These are phyloP conservation scores for Iguana delicatissima DNA, from an alignment of 2,797 vertebrate species.

Conservation along the genomic window DNA sequence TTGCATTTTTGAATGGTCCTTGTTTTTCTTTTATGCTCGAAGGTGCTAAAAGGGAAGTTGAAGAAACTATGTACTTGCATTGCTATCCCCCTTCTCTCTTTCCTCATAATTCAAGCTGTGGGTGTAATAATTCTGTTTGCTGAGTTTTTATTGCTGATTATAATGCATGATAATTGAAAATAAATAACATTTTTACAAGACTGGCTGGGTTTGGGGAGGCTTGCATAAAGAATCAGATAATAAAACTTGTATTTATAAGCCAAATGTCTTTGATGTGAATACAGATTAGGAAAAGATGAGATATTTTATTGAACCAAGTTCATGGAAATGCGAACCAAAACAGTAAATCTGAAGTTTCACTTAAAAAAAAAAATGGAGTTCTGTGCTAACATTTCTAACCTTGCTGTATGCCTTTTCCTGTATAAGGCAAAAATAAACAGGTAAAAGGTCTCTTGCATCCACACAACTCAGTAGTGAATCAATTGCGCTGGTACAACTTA, in stretches of 20 bases:
- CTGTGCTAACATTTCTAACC: not conserved
- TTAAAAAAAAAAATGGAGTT: not conserved
- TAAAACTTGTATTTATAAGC: slow-evolving; percentile 12
- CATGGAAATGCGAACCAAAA: not conserved
- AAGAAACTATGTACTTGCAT: not conserved
- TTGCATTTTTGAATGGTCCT: not conserved
- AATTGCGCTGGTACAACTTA: not conserved
- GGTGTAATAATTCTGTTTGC: not conserved
- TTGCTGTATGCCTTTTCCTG: not conserved
- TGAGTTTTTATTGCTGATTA: slow-evolving; percentile 11
- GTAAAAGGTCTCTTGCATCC: not conserved
- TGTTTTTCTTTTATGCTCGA: not conserved
- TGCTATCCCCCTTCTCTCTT: not conserved
- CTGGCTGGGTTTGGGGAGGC: slow-evolving; percentile 6
- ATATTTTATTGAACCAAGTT: slow-evolving; percentile 1
- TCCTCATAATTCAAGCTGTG: not conserved
- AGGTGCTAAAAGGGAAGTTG: not conserved
- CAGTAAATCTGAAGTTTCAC: not conserved
- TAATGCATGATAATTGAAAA: slow-evolving; percentile 27
- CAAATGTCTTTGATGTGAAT: slow-evolving; percentile 12
- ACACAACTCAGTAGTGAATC: not conserved
- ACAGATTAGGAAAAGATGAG: slow-evolving; percentile 4
- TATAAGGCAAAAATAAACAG: not conserved
- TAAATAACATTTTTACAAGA: slow-evolving; percentile 29
- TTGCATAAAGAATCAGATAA: not conserved